A percentile compares a stretch with the other conserved stretches of the same genome.
phyloP scores from a whole-genome alignment of 2,113 vertebrate genomes.

The Mustelus asterias region DNA sequence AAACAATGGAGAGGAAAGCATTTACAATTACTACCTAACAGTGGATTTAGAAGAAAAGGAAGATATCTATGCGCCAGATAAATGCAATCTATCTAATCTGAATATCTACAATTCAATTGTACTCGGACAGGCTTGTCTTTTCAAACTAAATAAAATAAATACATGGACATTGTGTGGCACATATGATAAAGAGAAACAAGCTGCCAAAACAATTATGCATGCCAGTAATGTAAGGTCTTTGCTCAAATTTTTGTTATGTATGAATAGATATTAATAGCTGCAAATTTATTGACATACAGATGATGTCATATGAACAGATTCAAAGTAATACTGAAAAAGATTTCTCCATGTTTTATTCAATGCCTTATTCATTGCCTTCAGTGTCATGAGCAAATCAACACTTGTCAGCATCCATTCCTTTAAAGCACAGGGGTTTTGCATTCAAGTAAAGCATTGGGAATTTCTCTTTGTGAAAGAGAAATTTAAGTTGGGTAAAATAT shows the following conservation, averaged over 20 bases:
- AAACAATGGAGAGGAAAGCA: neutral
- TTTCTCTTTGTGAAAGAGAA: neutral
- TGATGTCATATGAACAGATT: neutral
- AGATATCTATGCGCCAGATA: neutral
- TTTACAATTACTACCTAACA: neutral
- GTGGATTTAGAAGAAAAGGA: neutral
- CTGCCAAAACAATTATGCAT: neutral
- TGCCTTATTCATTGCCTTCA: neutral
- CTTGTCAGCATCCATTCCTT: neutral
- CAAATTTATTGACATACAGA: neutral
- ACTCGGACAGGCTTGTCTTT: neutral
- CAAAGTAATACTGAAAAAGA: neutral
- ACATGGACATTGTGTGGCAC: too few species aligned
- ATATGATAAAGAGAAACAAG: neutral
- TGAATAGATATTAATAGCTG: neutral
- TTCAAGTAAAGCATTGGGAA: neutral
- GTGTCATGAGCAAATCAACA: neutral
- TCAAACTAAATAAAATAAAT: neutral
- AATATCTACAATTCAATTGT: neutral
- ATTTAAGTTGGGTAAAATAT: neutral
- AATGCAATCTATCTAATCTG: neutral
- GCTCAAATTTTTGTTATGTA: conserved; percentile 13
- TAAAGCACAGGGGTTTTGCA: neutral
- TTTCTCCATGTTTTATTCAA: neutral
- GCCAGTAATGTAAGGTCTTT: neutral